Evolutionary conservation across 2,113 vertebrate genomes (phyloP).

Genomic region (Mugil cephalus): DNA sequence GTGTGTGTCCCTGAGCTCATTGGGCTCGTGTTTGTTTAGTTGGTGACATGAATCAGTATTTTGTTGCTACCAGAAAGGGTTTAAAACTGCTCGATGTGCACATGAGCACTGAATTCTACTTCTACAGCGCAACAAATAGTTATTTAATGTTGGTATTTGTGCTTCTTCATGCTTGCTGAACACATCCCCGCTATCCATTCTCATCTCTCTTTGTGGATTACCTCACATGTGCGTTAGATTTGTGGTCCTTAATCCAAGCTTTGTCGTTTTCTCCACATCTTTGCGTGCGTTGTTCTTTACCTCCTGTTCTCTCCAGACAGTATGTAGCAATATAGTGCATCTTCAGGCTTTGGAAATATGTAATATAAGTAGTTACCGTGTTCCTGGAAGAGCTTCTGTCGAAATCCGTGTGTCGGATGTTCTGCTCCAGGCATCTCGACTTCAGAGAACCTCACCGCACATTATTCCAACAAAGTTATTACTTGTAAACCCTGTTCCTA

Average conservation of each 20-base stretch:
- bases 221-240: conserved; percentile 31
- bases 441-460: conserved; percentile 39
- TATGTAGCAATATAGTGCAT: conserved; percentile 20
- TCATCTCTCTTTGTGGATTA: conserved; percentile 14
- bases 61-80: not conserved
- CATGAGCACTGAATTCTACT: no score
- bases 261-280: conserved; percentile 8
- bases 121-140: no score
- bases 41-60: no score
- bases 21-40: no score
- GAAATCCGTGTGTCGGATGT: conserved; percentile 36
- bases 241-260: not conserved
- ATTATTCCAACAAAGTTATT: conserved; percentile 48
- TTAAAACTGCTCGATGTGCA: not conserved
- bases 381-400: conserved; percentile 39
- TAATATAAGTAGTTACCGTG: conserved; percentile 28
- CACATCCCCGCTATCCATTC: not conserved
- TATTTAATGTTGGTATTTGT: not conserved
- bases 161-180: not conserved
- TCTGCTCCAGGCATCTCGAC: conserved; percentile 33
- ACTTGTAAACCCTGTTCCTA: conserved; percentile 3
- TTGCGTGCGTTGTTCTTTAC: conserved; percentile 15
- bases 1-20: no score
- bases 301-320: conserved; percentile 2
- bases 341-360: conserved; percentile 66